Evolutionary conservation across 1,140 invertebrate genomes (phyloP).

Genomic region (Argopecten irradians): DNA sequence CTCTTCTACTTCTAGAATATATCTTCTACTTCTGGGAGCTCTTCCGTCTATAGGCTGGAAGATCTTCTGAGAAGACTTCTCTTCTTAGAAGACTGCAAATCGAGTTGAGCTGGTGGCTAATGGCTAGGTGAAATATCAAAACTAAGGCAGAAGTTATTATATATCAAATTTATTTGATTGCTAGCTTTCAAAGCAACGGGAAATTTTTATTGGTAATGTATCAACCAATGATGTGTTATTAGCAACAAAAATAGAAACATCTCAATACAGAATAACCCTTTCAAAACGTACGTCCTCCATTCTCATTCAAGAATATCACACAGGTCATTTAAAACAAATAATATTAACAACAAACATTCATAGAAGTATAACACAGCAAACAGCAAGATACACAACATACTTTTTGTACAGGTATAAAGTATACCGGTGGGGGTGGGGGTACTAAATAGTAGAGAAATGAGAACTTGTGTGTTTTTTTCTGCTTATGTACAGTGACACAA

Average conservation of each 20-base stretch:
- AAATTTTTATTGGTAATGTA: conserved; percentile 18
- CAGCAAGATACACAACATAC: not conserved
- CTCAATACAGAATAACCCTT: not conserved
- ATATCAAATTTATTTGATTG: conserved; percentile 14
- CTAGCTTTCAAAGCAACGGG: conserved; percentile 13
- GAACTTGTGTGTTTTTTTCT: not conserved
- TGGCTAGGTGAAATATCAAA: too few species aligned
- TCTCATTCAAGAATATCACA: conserved; percentile 10
- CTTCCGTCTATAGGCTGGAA: too few species aligned
- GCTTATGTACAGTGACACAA: too few species aligned
- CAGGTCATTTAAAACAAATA: conserved; percentile 2
- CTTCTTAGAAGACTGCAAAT: too few species aligned
- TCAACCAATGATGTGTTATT: not conserved
- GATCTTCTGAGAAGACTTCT: too few species aligned
- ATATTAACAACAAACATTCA: conserved; percentile 19
- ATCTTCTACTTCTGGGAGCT: too few species aligned
- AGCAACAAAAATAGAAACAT: conserved; percentile 15
- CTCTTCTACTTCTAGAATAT: too few species aligned
- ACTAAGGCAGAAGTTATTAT: too few species aligned
- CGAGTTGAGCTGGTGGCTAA: too few species aligned
- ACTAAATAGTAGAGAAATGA: too few species aligned
- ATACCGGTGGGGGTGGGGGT: too few species aligned
- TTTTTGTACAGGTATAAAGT: too few species aligned
- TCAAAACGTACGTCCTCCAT: not conserved
- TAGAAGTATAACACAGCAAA: not conserved